Base-by-base conservation (phyloP, 2,113 vertebrate species). In the Elephantulus edwardii region DNA sequence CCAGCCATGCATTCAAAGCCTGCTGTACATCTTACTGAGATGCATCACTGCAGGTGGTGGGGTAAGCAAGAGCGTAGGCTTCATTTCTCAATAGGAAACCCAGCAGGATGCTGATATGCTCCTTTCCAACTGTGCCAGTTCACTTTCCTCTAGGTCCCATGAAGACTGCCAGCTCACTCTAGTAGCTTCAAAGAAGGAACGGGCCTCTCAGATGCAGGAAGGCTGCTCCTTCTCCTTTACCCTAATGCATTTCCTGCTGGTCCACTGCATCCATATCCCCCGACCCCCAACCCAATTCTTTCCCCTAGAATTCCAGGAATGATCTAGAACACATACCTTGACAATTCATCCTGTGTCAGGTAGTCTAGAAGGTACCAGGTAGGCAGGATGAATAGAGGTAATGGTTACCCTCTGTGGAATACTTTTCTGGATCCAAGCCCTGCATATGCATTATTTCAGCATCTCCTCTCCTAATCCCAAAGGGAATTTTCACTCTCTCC, bases 11-110 rank as follows among this genome's bases (percentile, higher is more conserved):
- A n/a, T n/a, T 42, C 52, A 40, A 89, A 6, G 8, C 20, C 24
- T 8, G 20, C 46, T 33, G 0, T 16, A 4, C 8, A 11, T 24
- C 58, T 76, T 24, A n/a, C 19, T 10, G 22, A 80, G 20, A 26
- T 54, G 50, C 22, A 2, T 19, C 26, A 13, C 30, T 0, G 0
- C 5, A 14, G 56, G 26, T 42, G 6, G 7, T 0, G 33, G 6
- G 8, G 66, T 17, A 17, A 66, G 70, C 9, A 19, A 28, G 48
- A 89, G 44, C 3, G 13, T 70, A 24, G 26, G 22, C 72, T 77
- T 26, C 6, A 71, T 60, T 68, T 68, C 44, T 78, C 50, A 0
- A 0, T 2, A 38, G n/a, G 76, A 62, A 75, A 52, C 35, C 24
- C 28, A 44, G 20, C 44, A n/a, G 24, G 56, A 22, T 48, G 19